Evolutionary conservation across 2,888 invertebrate genomes (phyloP).

Genomic region (Microchrysa polita): DNA sequence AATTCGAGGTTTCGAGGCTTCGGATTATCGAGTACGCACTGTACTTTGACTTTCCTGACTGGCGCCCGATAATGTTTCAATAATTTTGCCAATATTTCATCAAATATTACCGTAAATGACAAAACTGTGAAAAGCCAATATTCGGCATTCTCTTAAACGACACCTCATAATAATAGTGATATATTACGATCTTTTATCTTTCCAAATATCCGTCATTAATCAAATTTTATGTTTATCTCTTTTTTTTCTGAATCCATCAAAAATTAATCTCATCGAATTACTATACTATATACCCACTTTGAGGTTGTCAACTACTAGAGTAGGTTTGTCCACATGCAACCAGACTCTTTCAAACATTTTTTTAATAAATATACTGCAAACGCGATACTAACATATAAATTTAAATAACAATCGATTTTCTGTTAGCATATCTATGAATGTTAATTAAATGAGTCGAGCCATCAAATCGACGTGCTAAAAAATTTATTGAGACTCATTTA

Average conservation of each 20-base stretch:
- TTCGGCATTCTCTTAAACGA: neutral
- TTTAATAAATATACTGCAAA: neutral
- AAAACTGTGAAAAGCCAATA: too few species aligned
- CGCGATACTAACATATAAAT: neutral
- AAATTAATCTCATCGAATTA: slow-evolving; percentile 24
- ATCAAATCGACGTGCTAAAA: slow-evolving; percentile 5
- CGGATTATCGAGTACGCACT: too few species aligned
- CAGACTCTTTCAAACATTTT: neutral
- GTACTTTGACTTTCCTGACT: too few species aligned
- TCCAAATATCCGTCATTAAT: neutral
- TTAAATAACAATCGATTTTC: slow-evolving; percentile 10
- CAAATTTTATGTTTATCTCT: neutral
- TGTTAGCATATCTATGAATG: slow-evolving; percentile 22
- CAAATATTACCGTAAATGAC: too few species aligned
- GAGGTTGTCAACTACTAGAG: neutral
- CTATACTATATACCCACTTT: neutral
- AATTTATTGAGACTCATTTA: slow-evolving; percentile 18
- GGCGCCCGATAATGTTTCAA: too few species aligned
- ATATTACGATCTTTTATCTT: slow-evolving; percentile 11
- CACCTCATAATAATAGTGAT: neutral
- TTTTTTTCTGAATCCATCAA: neutral
- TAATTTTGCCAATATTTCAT: too few species aligned
- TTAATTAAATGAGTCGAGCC: slow-evolving; percentile 1
- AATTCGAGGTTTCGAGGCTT: too few species aligned
- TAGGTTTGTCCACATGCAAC: neutral